A percentile compares a stretch with the other conserved stretches of the same genome.
phyloP scores from a whole-genome alignment of 2,113 vertebrate species.

The Xiphorhynchus elegans region DNA sequence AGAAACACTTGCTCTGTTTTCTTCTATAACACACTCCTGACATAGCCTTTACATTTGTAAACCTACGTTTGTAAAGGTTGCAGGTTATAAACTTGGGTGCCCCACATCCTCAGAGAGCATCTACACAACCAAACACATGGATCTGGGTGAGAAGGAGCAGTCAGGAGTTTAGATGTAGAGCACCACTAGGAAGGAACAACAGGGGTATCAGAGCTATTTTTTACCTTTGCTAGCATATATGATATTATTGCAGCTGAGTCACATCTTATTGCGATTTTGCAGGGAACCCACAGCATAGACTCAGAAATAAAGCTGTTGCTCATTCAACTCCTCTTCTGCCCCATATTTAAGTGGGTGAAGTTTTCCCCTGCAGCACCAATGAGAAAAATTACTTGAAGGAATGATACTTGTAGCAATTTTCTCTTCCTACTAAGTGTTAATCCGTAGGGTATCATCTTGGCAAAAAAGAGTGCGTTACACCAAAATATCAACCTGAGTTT shows the following conservation, averaged over 20 bases:
- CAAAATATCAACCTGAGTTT: neutral
- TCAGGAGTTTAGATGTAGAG: neutral
- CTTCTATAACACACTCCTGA: neutral
- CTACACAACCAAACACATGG: neutral
- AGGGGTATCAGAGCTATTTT: neutral
- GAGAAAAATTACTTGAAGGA: neutral
- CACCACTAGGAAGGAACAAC: neutral
- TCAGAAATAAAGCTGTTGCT: neutral
- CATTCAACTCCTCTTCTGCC: neutral
- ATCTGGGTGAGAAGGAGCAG: neutral
- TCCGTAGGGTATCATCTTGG: neutral
- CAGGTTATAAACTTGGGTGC: neutral
- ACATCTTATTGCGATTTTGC: neutral
- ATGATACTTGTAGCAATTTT: neutral
- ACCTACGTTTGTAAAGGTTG: neutral
- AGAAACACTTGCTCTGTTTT: neutral
- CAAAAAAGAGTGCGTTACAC: neutral
- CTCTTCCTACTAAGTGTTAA: neutral
- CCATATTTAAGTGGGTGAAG: neutral
- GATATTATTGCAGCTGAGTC: neutral
- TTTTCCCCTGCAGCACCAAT: neutral
- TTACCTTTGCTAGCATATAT: neutral
- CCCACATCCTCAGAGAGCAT: neutral
- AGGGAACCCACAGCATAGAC: neutral
- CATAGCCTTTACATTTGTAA: neutral